Base-by-base conservation (phyloP, 2,113 vertebrate genomes). In the Tringa solitaria region DNA sequence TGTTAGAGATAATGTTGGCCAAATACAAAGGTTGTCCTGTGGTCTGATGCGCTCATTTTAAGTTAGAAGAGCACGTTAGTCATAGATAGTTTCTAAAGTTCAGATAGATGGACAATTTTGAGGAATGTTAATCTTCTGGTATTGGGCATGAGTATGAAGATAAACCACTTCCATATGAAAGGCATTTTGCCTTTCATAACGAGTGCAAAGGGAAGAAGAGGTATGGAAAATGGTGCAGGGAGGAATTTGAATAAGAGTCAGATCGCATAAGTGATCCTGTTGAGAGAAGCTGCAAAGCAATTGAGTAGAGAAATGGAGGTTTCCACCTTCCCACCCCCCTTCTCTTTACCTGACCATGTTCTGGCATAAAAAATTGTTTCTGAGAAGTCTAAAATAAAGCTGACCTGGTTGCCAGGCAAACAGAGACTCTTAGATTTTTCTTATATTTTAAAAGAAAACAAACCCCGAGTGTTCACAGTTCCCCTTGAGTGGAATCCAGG, bases 391-490 rank as follows among this genome's bases (percentile, higher is more conserved):
- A 23, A 75, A 77, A 35, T 35, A 28, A 43, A 78, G 14, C 46
- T 96, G 54, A 84, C 65, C n/a, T 72, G 69, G 28, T 75, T 90
- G 24, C 43, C 46, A 53, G 56, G 60, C 76, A 43, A 65, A 59
- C 19, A 37, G 54, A n/a, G 33, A 72, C 14, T 33, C 45, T 51
- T 76, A 86, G 54, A 85, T 20, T 92, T 90, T 50, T 70, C 64
- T 75, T 68, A 17, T 27, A 75, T 84, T 93, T 94, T 82, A 53
- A 79, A 60, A 84, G 69, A 69, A 89, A 94, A 69, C 65, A 91
- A 92, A 82, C 35, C 56, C 57, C n/a, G 61, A 76, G 61, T 87
- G 70, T 84, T 95, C 73, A 32, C 33, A 72, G 69, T 93, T 97
- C 32, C 69, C 70, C 91, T 82, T 0, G 0, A 64, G 26, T 82